These are phyloP conservation scores for Meleagris gallopavo DNA, from an alignment of 2,113 vertebrate genomes.

Conservation along the genomic window DNA sequence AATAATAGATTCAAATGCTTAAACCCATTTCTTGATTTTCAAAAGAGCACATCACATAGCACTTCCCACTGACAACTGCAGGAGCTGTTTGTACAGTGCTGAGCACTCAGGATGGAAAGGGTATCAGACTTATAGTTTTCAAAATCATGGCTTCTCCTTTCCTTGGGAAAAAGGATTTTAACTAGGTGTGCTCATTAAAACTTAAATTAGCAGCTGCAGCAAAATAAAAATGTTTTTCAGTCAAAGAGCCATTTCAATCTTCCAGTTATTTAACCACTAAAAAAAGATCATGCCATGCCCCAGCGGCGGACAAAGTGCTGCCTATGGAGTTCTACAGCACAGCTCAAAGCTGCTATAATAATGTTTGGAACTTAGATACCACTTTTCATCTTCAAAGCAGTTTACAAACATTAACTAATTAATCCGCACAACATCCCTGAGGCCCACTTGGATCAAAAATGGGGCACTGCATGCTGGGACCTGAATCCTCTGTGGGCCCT, in stretches of 20 bases:
- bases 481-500: conserved; percentile 54
- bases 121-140: not conserved
- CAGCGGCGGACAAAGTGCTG: conserved; percentile 65
- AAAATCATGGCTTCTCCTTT: conserved; percentile 23
- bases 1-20: not conserved
- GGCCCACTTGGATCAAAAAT: conserved; percentile 71
- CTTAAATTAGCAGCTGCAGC: conserved; percentile 63
- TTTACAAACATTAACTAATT: conserved; percentile 77
- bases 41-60: not conserved
- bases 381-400: conserved; percentile 77
- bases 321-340: conserved; percentile 66
- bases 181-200: conserved; percentile 40
- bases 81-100: not conserved
- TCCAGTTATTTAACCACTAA: conserved; percentile 66
- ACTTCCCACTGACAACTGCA: not conserved
- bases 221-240: conserved; percentile 52
- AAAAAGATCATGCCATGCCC: conserved; percentile 55
- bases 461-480: conserved; percentile 65
- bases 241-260: conserved; percentile 55
- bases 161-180: conserved; percentile 36
- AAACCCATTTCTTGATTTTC: conserved; percentile 21
- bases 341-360: conserved; percentile 71
- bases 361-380: conserved; percentile 70
- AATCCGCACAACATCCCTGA: conserved; percentile 72
- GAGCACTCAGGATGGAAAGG: not conserved